phyloP scores from a whole-genome alignment of 1,140 invertebrate species.

The Anastatus disparis region DNA sequence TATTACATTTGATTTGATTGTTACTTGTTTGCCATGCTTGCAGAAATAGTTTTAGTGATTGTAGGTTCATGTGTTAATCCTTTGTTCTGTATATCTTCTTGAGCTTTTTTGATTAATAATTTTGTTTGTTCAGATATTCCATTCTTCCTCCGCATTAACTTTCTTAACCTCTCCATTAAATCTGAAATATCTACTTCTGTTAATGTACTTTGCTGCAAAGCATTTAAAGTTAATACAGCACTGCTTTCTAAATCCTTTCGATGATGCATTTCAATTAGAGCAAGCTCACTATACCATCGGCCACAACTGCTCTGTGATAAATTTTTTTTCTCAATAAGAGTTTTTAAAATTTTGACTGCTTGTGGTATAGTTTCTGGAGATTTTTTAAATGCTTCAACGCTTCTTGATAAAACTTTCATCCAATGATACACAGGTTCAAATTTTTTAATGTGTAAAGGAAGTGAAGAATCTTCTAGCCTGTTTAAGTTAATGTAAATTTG shows the following conservation, averaged over 20 bases:
- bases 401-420: conserved; percentile 57
- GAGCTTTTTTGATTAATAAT: conserved; percentile 17
- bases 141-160: conserved; percentile 46
- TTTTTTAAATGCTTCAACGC: conserved; percentile 58
- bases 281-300: conserved; percentile 55
- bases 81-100: conserved; percentile 3
- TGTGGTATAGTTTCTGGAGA: conserved; percentile 36
- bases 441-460: conserved; percentile 53
- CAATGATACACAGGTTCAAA: conserved; percentile 54
- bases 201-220: conserved; percentile 42
- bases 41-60: conserved; percentile 40
- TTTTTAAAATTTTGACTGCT: conserved; percentile 46
- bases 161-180: conserved; percentile 50
- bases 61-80: not conserved
- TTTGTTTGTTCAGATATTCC: conserved; percentile 43
- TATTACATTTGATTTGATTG: conserved; percentile 35
- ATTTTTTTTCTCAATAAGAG: conserved; percentile 49
- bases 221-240: conserved; percentile 47
- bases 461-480: too few relatives aligned
- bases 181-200: conserved; percentile 47
- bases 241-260: conserved; percentile 50
- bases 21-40: conserved; percentile 47
- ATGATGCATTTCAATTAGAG: conserved; percentile 55
- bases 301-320: conserved; percentile 46
- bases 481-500: too few relatives aligned